Percentiles rank a stretch among this genome's conserved stretches.
These are phyloP conservation scores for Carterocephalus palaemon DNA, from an alignment of 2,888 invertebrate genomes.

Conservation along the genomic window DNA sequence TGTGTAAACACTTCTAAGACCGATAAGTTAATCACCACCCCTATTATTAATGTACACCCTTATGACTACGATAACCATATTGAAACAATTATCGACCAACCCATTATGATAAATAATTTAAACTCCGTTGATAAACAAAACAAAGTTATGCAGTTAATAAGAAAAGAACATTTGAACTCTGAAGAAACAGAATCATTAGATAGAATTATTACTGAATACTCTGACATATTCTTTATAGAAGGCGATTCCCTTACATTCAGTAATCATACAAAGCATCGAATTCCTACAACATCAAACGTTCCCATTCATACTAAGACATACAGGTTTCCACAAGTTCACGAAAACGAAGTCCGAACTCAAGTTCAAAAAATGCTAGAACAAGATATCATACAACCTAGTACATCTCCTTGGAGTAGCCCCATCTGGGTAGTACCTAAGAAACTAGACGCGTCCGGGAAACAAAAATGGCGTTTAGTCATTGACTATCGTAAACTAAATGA, in stretches of 20 bases:
- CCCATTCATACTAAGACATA: conserved; percentile 39
- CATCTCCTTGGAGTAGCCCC: conserved; percentile 28
- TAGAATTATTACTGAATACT: conserved; percentile 27
- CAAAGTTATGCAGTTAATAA: conserved; percentile 22
- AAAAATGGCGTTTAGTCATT: conserved; percentile 36
- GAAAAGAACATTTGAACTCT: conserved; percentile 28
- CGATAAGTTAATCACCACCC: not conserved
- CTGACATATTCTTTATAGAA: conserved; percentile 32
- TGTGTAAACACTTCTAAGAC: conserved; percentile 20
- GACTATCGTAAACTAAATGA: conserved; percentile 29
- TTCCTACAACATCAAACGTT: no score
- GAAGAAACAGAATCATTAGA: conserved; percentile 29
- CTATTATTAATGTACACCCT: not conserved
- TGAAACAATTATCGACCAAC: not conserved
- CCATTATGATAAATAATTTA: not conserved
- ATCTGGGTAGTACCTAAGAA: conserved; percentile 26
- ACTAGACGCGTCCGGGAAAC: conserved; percentile 24
- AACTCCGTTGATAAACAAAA: conserved; percentile 13
- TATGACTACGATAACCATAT: not conserved
- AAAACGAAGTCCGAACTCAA: conserved; percentile 35
- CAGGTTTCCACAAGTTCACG: conserved; percentile 36
- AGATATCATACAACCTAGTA: conserved; percentile 32
- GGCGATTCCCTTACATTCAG: conserved; percentile 32
- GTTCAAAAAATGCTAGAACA: conserved; percentile 33
- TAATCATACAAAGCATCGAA: conserved; percentile 33